Conservation (phyloP, 2,888 invertebrate species). For the Isoperla grammatica region DNA sequence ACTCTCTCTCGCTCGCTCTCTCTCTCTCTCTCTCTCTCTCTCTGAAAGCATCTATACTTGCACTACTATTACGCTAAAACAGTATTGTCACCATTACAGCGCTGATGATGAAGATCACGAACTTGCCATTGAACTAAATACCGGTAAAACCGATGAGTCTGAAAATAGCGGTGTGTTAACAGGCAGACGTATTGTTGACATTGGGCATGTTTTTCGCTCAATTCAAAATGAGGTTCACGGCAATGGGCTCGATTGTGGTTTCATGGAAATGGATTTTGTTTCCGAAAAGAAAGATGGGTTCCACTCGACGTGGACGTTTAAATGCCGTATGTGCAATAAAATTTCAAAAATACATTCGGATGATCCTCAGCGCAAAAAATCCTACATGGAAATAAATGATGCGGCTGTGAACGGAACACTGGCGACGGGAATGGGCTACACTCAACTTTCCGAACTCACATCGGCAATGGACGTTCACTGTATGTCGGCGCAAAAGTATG, state of each 20-base stretch:
- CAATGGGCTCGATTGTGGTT: background rate
- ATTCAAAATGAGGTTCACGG: background rate
- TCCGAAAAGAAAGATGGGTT: slow-evolving; percentile 9
- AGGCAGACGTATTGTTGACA: slow-evolving; percentile 19
- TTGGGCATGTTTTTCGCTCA: slow-evolving; percentile 4
- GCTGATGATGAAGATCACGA: too few species aligned
- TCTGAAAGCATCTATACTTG: too few species aligned
- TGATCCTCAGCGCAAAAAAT: background rate
- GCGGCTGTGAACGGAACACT: slow-evolving; percentile 20
- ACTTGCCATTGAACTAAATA: too few species aligned
- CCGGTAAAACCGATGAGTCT: too few species aligned
- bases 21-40: too few species aligned
- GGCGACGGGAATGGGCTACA: slow-evolving; percentile 15
- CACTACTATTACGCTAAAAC: too few species aligned
- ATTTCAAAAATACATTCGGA: background rate
- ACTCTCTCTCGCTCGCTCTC: too few species aligned
- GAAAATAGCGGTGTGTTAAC: background rate
- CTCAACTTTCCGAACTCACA: slow-evolving; percentile 8
- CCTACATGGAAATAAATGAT: slow-evolving; percentile 2
- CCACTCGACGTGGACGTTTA: slow-evolving; percentile 3
- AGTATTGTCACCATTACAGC: too few species aligned
- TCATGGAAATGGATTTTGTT: slow-evolving; percentile 5
- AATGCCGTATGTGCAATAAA: slow-evolving; percentile 18
- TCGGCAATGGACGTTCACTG: slow-evolving; percentile 19
- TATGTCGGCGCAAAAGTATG: background rate